Evolutionary conservation across 2,888 invertebrate species (phyloP).

Genomic region (Pasiphila rectangulata): DNA sequence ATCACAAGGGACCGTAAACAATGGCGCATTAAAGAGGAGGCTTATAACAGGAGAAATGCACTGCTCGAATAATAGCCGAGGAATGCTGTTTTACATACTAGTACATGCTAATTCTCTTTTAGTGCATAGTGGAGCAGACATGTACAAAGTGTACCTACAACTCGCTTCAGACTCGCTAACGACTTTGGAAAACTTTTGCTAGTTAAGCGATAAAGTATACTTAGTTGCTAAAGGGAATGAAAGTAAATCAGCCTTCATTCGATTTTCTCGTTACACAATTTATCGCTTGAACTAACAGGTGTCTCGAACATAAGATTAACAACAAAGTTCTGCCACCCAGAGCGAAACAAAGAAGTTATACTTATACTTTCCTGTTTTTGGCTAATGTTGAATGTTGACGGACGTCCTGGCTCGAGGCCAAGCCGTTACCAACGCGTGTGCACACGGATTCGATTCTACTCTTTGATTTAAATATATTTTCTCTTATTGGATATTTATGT

Average conservation of each 20-base stretch:
- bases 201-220: conserved; percentile 20
- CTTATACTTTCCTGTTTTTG: conserved; percentile 35
- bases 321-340: conserved; percentile 21
- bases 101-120: conserved; percentile 4
- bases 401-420: conserved; percentile 45
- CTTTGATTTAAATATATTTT: conserved; percentile 36
- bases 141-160: conserved; percentile 16
- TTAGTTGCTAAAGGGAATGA: conserved; percentile 19
- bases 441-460: conserved; percentile 41
- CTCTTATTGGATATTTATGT: conserved; percentile 22
- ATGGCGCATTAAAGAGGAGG: too few relatives aligned
- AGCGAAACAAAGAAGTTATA: conserved; percentile 38
- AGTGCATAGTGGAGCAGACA: conserved; percentile 5
- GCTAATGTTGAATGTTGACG: conserved; percentile 46
- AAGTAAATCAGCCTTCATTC: conserved; percentile 21
- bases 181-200: conserved; percentile 18
- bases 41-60: conserved; percentile 12
- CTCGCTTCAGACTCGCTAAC: conserved; percentile 14
- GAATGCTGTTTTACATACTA: conserved; percentile 8
- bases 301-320: conserved; percentile 30
- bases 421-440: conserved; percentile 42
- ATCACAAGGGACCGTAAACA: too few relatives aligned
- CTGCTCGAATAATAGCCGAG: conserved; percentile 15
- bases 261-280: conserved; percentile 24
- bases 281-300: conserved; percentile 27